phyloP scores from a whole-genome alignment of 2,888 invertebrate species.

The Ectropis crepuscularia region DNA sequence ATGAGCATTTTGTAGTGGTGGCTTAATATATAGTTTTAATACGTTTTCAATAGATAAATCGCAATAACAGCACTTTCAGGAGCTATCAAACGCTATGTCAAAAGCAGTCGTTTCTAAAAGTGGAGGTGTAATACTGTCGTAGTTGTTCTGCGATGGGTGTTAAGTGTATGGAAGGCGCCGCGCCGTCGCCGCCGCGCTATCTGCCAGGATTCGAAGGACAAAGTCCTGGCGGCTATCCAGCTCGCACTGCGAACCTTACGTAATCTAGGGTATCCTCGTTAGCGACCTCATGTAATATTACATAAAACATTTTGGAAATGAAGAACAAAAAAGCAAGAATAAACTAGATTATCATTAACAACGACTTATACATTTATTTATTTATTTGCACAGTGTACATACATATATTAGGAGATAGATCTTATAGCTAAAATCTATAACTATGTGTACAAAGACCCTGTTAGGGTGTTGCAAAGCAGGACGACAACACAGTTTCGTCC shows the following conservation, averaged over 20 bases:
- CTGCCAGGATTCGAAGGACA: conserved; percentile 60
- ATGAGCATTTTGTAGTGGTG: no score
- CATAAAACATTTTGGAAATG: conserved; percentile 2
- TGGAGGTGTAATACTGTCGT: conserved; percentile 6
- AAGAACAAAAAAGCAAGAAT: background rate
- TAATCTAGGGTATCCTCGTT: conserved; percentile 52
- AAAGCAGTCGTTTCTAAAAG: background rate
- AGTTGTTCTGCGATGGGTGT: conserved; percentile 17
- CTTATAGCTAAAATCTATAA: no score
- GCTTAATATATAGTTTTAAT: no score
- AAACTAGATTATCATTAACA: no score
- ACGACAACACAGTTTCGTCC: no score
- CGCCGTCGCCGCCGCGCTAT: conserved; percentile 52
- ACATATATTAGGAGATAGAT: no score
- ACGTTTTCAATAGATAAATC: no score
- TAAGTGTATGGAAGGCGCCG: conserved; percentile 53
- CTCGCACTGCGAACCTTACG: conserved; percentile 57
- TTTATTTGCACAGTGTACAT: no score
- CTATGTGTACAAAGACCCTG: no score
- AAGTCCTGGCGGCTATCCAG: conserved; percentile 59
- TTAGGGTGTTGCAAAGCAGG: no score
- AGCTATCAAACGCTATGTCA: background rate
- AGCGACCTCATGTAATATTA: conserved; percentile 44
- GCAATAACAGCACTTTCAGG: background rate
- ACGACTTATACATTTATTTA: no score